Percentiles rank a stretch among this genome's conserved stretches.
Conservation (phyloP, 2,113 vertebrate species). For the Anas platyrhynchos region DNA sequence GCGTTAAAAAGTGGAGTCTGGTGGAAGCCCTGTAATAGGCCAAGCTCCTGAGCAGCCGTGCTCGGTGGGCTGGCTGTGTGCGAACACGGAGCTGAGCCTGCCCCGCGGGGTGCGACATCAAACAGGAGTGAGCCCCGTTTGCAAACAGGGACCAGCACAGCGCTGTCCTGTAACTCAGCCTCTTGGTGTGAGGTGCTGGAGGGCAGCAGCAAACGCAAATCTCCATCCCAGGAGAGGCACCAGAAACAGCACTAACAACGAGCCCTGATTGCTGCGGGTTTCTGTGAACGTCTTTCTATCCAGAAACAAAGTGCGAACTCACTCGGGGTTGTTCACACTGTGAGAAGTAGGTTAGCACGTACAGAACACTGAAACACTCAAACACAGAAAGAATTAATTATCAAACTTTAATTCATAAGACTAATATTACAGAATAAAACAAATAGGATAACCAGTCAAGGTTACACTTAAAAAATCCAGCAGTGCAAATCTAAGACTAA, state of each 20-base stretch:
- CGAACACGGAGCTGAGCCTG: rapidly evolving
- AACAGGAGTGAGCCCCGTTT: neutral
- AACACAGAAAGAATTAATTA: conserved; percentile 69
- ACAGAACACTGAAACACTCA: neutral
- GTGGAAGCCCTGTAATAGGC: neutral
- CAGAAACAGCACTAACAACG: rapidly evolving
- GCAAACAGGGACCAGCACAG: neutral
- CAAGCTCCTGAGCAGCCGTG: neutral
- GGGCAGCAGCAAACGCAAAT: rapidly evolving
- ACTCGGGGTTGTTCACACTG: neutral
- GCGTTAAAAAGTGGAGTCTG: rapidly evolving
- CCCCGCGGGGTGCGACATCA: rapidly evolving
- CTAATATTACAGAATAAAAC: conserved; percentile 81
- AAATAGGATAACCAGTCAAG: conserved; percentile 76
- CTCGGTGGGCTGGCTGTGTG: rapidly evolving
- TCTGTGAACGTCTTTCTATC: neutral
- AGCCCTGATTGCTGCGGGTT: neutral
- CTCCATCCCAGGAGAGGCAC: rapidly evolving
- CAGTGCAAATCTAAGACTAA: conserved; percentile 80
- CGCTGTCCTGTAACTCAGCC: rapidly evolving
- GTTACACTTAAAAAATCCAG: conserved; percentile 79
- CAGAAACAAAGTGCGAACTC: neutral
- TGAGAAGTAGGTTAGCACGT: neutral
- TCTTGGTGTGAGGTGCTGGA: rapidly evolving
- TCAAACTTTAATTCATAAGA: conserved; percentile 82